These are phyloP conservation scores for Gallirallus australis DNA, from an alignment of 2,797 vertebrate genomes.

Conservation along the genomic window DNA sequence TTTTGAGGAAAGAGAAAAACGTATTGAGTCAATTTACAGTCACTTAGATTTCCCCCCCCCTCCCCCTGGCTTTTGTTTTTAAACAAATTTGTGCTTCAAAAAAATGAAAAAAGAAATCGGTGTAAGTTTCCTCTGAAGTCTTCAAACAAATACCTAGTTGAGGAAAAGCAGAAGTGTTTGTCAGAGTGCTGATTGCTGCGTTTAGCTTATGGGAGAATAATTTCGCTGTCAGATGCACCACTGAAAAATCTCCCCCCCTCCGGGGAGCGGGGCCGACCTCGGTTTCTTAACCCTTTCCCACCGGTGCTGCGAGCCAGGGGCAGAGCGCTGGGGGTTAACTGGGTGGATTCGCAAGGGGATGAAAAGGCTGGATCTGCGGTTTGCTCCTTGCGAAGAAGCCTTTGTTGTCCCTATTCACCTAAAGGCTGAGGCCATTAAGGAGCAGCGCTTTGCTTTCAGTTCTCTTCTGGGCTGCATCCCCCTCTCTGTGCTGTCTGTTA, in stretches of 20 bases:
- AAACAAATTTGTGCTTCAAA: slow-evolving; percentile 35
- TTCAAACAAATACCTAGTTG: slow-evolving; percentile 62
- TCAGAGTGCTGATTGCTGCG: slow-evolving; percentile 69
- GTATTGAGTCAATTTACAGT: slow-evolving; percentile 38
- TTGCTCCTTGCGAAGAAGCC: not conserved
- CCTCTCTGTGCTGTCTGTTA: not conserved
- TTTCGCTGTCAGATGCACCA: slow-evolving; percentile 67
- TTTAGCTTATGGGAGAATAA: slow-evolving; percentile 71
- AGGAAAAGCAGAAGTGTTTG: slow-evolving; percentile 73
- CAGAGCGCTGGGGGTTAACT: not conserved
- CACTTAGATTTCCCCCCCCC: not conserved
- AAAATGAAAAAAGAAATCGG: slow-evolving; percentile 13
- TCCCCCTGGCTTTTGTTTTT: slow-evolving; percentile 6
- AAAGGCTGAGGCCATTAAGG: not conserved
- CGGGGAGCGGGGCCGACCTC: not conserved
- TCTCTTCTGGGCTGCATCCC: not conserved
- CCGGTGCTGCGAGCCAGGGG: not conserved
- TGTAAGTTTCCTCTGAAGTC: slow-evolving; percentile 38
- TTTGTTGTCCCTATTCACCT: not conserved
- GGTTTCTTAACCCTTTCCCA: slow-evolving; percentile 47
- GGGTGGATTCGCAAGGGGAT: not conserved
- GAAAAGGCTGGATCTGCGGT: not conserved
- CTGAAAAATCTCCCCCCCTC: slow-evolving; percentile 44
- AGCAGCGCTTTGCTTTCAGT: not conserved
- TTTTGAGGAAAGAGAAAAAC: not conserved